Base-by-base conservation (phyloP, 2,113 vertebrate species). In the Hemibagrus wyckioides region DNA sequence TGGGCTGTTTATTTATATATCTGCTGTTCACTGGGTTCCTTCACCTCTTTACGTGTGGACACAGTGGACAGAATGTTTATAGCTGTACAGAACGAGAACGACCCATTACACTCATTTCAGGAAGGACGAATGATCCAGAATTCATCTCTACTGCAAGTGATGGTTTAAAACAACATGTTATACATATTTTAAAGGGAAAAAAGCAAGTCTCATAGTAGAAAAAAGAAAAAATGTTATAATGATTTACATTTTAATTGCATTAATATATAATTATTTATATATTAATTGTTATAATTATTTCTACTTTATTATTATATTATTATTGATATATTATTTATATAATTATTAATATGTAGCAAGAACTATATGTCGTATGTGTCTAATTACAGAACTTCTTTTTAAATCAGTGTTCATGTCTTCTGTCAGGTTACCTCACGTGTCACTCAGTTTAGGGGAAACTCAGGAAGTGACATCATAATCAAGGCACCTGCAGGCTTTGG, bases 381-480 rank as follows among this genome's bases (percentile, higher is more conserved):
- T 71, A 71, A 25, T 73, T 41, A 41, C 39, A 41, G 69, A 73
- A 73, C 19, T 39, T 19, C 67, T 23, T 69, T 69, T 19, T 69
- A 30, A 36, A 69, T 71, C 52, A 9, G 28, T 82, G 48, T 73
- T 73, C 6, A 57, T 19, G 36, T 75, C 23, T 75, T 36, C n/a
- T n/a, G 33, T 59, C 86, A 71, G 54, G 80, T 57, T 28, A 11
- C 39, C 13, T 52, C 86, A 23, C 39, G 11, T 50, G 65, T 73
- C 48, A 75, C 11, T 28, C 30, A 41, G 15, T 19, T 52, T 21
- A 19, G 61, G 25, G n/a, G 33, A 57, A 52, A 28, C 50, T 6
- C 65, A 59, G 80, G 65, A 87, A 83, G 48, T 76, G 56, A 87
- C 67, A 75, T 76, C 86, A 52, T 87, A n/a, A 21, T 82, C 39